phyloP scores from a whole-genome alignment of 2,797 vertebrate species.

The Rhincodon typus region DNA sequence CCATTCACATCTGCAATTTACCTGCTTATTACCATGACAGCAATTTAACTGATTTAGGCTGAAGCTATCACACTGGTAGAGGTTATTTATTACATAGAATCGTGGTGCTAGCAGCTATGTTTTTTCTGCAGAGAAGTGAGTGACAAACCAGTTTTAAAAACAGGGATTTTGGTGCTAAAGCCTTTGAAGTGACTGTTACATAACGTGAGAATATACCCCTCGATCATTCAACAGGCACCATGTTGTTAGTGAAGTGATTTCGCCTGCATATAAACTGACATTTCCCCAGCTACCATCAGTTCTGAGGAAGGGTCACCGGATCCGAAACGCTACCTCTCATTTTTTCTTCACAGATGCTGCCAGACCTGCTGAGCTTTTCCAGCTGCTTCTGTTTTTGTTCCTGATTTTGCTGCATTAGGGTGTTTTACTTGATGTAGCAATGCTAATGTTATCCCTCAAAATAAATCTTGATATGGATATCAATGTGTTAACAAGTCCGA shows the following conservation, averaged over 20 bases:
- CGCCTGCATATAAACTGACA: too few species aligned
- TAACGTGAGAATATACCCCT: background rate
- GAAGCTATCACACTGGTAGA: background rate
- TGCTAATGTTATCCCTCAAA: too few species aligned
- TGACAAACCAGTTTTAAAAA: background rate
- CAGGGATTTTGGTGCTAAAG: background rate
- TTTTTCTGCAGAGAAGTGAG: background rate
- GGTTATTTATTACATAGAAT: background rate
- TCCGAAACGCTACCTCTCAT: too few species aligned
- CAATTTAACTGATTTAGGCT: background rate
- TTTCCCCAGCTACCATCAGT: too few species aligned
- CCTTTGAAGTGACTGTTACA: background rate
- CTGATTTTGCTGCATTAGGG: background rate
- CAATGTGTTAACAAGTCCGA: too few species aligned
- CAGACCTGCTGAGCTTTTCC: too few species aligned
- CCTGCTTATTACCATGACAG: background rate
- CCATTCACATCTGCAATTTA: background rate
- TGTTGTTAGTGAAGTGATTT: background rate
- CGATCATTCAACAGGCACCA: too few species aligned
- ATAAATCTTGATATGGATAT: too few species aligned
- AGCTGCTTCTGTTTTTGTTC: too few species aligned
- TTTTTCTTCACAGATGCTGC: too few species aligned
- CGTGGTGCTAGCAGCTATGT: background rate
- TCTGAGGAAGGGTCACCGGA: too few species aligned
- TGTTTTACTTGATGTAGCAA: too few species aligned